Base-by-base conservation (phyloP, 2,113 vertebrate species). In the Tragelaphus strepsiceros region DNA sequence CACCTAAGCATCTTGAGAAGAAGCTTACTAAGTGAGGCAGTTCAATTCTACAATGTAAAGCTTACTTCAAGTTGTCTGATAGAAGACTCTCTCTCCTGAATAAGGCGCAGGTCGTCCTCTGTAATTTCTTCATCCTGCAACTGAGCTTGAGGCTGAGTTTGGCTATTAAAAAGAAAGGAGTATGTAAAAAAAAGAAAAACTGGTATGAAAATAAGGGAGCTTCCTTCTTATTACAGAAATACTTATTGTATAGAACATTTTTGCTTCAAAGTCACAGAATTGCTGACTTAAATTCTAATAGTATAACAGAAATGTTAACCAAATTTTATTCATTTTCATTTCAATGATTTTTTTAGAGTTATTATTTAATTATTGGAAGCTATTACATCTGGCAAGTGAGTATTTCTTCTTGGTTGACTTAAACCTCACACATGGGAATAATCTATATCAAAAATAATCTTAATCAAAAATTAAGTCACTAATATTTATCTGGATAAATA, bases 21-120 rank as follows among this genome's bases (percentile, higher is more conserved):
- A 64, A 88, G 88, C 19, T 80, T 71, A 26, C 24, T 16, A 39
- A 61, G 22, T 16, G 32, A 24, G 28, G 54, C 16, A 28, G 7
- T 5, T 7, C 17, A 46, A 1, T 35, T 32, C 11, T 43, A 53
- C 3, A 24, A 43, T 2, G 3, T 0, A 13, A 74, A 19, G 43
- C 77, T 96, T 97, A 99, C 99, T 99, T 99, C 99, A 84, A 99
- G 98, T 98, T 99, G 99, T 96, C 98, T 99, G 98, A 99, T 99
- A 91, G 99, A 98, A 46, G 99, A 99, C 97, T 99, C 99, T 96
- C 99, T 98, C 97, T 99, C 99, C 80, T 99, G 99, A 51, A 99
- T 99, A 96, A 99, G 99, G 94, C 98, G 99, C 86, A 99, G 98
- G 96, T 99, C 99, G 12, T 99, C 99, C 96, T 99, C 99, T 86